phyloP scores from a whole-genome alignment of 1,140 invertebrate species.

The Platorchestia sp. region DNA sequence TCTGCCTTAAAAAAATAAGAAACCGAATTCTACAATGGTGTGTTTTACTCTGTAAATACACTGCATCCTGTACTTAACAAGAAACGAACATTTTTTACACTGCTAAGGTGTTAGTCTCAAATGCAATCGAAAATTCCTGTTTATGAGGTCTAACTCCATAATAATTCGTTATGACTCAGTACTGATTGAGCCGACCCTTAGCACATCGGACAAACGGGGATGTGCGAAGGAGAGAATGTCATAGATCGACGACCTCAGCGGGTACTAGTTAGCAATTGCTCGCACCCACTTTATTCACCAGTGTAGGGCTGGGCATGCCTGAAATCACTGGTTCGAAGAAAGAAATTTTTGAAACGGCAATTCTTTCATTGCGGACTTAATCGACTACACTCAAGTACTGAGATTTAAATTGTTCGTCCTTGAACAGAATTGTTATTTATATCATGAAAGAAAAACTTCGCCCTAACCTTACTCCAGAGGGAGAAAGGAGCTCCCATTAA shows the following conservation, averaged over 20 bases:
- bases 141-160: background rate
- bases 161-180: background rate
- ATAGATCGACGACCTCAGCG: background rate
- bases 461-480: too few relatives aligned
- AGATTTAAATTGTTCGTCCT: background rate
- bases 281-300: background rate
- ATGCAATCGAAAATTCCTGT: background rate
- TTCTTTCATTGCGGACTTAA: background rate
- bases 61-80: background rate
- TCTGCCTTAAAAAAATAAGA: too few relatives aligned
- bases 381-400: background rate
- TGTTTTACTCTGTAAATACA: too few relatives aligned
- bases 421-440: background rate
- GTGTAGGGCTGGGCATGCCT: background rate
- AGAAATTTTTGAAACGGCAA: background rate
- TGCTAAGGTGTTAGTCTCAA: background rate
- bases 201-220: background rate
- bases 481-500: too few relatives aligned
- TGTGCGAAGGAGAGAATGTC: conserved; percentile 16
- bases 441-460: background rate
- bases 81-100: background rate
- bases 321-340: background rate
- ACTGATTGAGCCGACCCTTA: background rate
- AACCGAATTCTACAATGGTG: too few relatives aligned
- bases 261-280: background rate